A percentile compares a stretch with the other conserved stretches of the same genome.
These are phyloP conservation scores for Graptemys geographica DNA, from an alignment of 2,797 vertebrate genomes.

Conservation along the genomic window DNA sequence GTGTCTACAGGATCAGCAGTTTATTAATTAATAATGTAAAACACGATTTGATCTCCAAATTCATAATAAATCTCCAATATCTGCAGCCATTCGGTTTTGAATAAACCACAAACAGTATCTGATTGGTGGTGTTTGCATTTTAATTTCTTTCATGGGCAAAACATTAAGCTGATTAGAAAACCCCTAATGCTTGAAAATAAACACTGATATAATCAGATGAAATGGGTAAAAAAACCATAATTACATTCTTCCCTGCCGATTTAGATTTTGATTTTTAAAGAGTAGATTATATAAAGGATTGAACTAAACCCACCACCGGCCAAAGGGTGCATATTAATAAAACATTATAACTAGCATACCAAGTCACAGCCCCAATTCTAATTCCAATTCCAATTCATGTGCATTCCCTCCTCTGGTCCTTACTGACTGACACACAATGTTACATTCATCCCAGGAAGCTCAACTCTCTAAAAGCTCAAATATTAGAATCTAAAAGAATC, in stretches of 20 bases:
- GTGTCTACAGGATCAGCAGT: not conserved
- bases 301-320: not conserved
- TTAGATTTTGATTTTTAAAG: not conserved
- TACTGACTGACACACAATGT: not conserved
- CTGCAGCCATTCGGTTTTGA: not conserved
- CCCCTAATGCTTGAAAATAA: not conserved
- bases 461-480: not conserved
- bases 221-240: not conserved
- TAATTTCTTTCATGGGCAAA: not conserved
- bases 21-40: not conserved
- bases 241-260: not conserved
- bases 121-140: not conserved
- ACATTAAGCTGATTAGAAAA: not conserved
- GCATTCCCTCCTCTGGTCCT: not conserved
- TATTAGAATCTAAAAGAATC: not conserved
- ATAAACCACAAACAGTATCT: not conserved
- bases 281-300: not conserved
- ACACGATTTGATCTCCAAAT: not conserved
- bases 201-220: not conserved
- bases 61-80: not conserved
- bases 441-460: accelerated
- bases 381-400: not conserved
- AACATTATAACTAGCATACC: not conserved
- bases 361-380: not conserved
- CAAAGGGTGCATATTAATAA: not conserved